Conservation (phyloP, 2,797 vertebrate species). For the Macroramphosus scolopax region DNA sequence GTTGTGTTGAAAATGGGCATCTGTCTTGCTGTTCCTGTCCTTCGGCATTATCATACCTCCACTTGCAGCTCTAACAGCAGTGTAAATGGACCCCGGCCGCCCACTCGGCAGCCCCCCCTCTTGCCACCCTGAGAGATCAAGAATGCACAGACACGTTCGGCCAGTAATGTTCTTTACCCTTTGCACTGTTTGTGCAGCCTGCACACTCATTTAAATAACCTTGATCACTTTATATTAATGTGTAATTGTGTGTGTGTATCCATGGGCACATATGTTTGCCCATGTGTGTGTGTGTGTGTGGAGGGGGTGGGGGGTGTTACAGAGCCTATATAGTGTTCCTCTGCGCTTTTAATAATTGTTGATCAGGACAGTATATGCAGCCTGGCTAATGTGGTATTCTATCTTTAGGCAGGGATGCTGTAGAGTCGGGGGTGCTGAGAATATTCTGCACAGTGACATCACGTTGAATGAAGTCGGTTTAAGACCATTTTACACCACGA, state of each 20-base stretch:
- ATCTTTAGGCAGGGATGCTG: constrained; percentile 66
- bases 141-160: constrained; percentile 51
- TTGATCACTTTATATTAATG: constrained; percentile 70
- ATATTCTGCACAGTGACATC: too few relatives aligned
- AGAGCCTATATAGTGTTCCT: constrained; percentile 50
- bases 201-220: constrained; percentile 75
- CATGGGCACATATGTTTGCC: neutral
- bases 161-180: constrained; percentile 54
- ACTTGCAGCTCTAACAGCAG: constrained; percentile 33
- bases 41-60: constrained; percentile 13
- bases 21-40: constrained; percentile 16
- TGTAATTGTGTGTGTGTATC: constrained; percentile 17
- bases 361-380: constrained; percentile 59
- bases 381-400: constrained; percentile 68
- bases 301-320: constrained; percentile 35
- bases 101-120: constrained; percentile 31
- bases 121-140: constrained; percentile 47
- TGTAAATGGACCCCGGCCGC: constrained; percentile 48
- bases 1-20: constrained; percentile 2
- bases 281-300: constrained; percentile 27
- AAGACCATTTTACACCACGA: too few relatives aligned
- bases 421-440: too few relatives aligned
- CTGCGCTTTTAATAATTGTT: constrained; percentile 59
- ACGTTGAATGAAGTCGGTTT: too few relatives aligned
- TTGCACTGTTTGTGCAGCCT: constrained; percentile 64